phyloP scores from a whole-genome alignment of 2,888 invertebrate genomes.

The Hemicrepidius hirtus region DNA sequence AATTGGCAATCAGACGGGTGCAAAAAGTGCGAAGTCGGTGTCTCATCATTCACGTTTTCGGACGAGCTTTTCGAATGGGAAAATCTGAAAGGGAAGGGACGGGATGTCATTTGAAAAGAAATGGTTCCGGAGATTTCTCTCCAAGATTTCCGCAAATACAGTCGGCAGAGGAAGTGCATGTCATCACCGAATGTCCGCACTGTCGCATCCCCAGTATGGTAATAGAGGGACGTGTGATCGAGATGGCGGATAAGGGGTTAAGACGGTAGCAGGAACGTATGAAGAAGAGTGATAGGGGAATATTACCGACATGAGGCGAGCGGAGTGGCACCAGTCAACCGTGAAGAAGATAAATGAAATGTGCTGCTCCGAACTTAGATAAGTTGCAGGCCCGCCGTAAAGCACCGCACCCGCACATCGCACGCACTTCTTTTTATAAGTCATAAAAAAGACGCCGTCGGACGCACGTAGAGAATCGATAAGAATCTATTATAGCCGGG shows the following conservation, averaged over 20 bases:
- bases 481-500: slow-evolving; percentile 51
- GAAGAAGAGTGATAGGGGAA: slow-evolving; percentile 59
- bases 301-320: slow-evolving; percentile 62
- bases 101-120: slow-evolving; percentile 54
- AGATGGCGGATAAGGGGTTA: slow-evolving; percentile 49
- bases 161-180: slow-evolving; percentile 50
- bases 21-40: slow-evolving; percentile 25
- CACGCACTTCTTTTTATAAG: slow-evolving; percentile 56
- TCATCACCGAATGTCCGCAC: slow-evolving; percentile 48
- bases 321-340: slow-evolving; percentile 69
- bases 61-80: slow-evolving; percentile 31
- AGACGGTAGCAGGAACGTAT: slow-evolving; percentile 51
- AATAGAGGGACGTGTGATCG: slow-evolving; percentile 47
- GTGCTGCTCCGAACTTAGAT: slow-evolving; percentile 59
- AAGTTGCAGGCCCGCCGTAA: slow-evolving; percentile 57
- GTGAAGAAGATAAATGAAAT: slow-evolving; percentile 71
- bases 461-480: slow-evolving; percentile 50
- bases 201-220: slow-evolving; percentile 49
- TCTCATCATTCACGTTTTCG: slow-evolving; percentile 40
- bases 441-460: slow-evolving; percentile 50
- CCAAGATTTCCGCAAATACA: slow-evolving; percentile 55
- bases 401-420: slow-evolving; percentile 55
- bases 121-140: slow-evolving; percentile 55
- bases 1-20: slow-evolving; percentile 12
- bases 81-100: slow-evolving; percentile 39